Base-by-base conservation (phyloP, 2,888 invertebrate genomes). In the Hydrotaea diabolus region DNA sequence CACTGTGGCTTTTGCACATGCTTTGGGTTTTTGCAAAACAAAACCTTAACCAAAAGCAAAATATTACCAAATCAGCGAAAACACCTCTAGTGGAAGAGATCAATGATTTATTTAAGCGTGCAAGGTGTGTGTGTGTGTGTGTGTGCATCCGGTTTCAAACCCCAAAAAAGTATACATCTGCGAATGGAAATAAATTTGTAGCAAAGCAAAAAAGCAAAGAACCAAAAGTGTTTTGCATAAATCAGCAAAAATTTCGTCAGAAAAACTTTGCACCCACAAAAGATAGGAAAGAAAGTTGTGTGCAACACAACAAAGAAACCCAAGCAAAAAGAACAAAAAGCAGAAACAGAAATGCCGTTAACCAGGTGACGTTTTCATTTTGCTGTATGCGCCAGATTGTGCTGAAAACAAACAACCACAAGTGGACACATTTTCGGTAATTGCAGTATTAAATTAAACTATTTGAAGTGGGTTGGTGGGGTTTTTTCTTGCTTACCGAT, bases 81-180 rank as follows among this genome's bases (percentile, higher is more conserved):
- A 84, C 59, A 72, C 75, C 75, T 81, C 76, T 79, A 73, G 77
- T 81, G 84, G 79, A 85, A 85, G 78, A 85, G 78, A 85, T 85
- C 79, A 81, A 76, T 85, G 81, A 84, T 81, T 81, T 79, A 31
- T 31, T n/a, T n/a, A n/a, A n/a, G n/a, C n/a, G n/a, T n/a, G n/a
- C n/a, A n/a, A n/a, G n/a, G 77, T 78, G 55, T 75, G 36, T 53
- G 66, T 59, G 23, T 13, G 4, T 21, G 26, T 72, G 55, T 49
- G 49, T 36, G 66, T 77, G 17, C 8, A 62, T 78, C 17, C 64
- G 57, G 36, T 31, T 36, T 36, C 39, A 39, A 7, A 1, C 43
- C 2, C 5, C 1, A n/a, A n/a, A 66, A 66, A 43, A 9, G 66
- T 13, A 66, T 11, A 66, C 66, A 17, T 19, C 66, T 43, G 43